These are phyloP conservation scores for Macrotrachela quadricornifera DNA, from an alignment of 1,140 invertebrate genomes.

Conservation along the genomic window DNA sequence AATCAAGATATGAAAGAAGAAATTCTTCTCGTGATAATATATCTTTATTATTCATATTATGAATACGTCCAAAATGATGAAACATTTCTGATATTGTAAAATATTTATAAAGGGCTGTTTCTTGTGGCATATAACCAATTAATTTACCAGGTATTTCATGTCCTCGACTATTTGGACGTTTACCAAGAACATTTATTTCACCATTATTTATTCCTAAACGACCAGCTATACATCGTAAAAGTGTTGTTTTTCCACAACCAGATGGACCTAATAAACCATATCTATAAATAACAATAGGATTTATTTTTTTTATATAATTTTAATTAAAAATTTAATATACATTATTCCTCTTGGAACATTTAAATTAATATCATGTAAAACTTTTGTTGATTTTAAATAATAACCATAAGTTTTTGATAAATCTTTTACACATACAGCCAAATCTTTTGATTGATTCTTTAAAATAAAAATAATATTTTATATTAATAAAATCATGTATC, in stretches of 20 bases:
- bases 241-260: slow-evolving; percentile 28
- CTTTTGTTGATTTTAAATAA: too few relatives aligned
- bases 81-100: slow-evolving; percentile 83
- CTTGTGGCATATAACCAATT: slow-evolving; percentile 36
- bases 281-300: too few relatives aligned
- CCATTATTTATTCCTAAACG: slow-evolving; percentile 19
- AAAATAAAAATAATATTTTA: too few relatives aligned
- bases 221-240: slow-evolving; percentile 27
- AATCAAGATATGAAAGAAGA: slow-evolving; percentile 48
- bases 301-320: too few relatives aligned
- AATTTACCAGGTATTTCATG: slow-evolving; percentile 24
- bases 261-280: slow-evolving; percentile 25
- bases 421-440: too few relatives aligned
- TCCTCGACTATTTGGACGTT: slow-evolving; percentile 18
- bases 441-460: too few relatives aligned
- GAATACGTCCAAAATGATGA: slow-evolving; percentile 86
- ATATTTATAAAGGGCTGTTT: slow-evolving; percentile 76
- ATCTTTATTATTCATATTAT: slow-evolving; percentile 54
- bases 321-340: too few relatives aligned
- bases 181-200: slow-evolving; percentile 20
- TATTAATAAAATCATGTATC: too few relatives aligned
- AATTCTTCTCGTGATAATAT: slow-evolving; percentile 73
- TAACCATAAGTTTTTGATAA: too few relatives aligned
- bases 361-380: too few relatives aligned
- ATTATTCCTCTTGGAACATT: too few relatives aligned